Conservation (phyloP, 2,797 vertebrate species). For the Cuniculus paca region DNA sequence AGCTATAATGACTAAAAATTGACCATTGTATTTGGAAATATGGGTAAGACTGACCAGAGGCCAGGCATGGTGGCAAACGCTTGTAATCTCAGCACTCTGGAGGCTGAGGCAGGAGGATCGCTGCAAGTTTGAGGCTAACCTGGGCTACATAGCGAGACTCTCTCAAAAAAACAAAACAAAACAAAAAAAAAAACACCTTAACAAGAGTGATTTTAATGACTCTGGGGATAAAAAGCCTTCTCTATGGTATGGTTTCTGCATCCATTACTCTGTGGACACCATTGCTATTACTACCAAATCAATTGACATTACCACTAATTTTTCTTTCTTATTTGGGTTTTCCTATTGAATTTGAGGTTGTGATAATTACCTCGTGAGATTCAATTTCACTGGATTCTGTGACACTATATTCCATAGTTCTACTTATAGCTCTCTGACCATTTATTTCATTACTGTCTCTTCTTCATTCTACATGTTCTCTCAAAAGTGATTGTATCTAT, state of each 20-base stretch:
- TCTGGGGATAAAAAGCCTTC: neutral
- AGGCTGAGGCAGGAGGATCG: too few relatives aligned
- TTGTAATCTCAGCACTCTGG: too few relatives aligned
- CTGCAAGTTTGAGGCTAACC: too few relatives aligned
- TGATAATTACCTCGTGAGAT: neutral
- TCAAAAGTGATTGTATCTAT: slow-evolving; percentile 11
- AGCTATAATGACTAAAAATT: neutral
- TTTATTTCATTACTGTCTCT: neutral
- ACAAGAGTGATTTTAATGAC: neutral
- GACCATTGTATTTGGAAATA: neutral
- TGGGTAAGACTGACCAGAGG: neutral
- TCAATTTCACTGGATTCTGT: slow-evolving; percentile 7
- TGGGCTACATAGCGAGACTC: too few relatives aligned
- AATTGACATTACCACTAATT: neutral
- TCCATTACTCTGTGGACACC: slow-evolving; percentile 13
- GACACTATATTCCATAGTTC: neutral
- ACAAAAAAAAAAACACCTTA: neutral
- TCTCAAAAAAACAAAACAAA: too few relatives aligned
- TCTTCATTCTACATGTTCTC: neutral
- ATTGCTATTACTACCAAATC: neutral
- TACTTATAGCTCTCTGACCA: neutral
- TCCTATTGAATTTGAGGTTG: slow-evolving; percentile 12
- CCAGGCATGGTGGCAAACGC: too few relatives aligned
- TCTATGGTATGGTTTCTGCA: neutral
- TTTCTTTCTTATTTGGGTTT: neutral